Percentiles rank a stretch among this genome's conserved stretches.
Conservation (phyloP, 2,797 vertebrate genomes). For the Decapterus maruadsi region DNA sequence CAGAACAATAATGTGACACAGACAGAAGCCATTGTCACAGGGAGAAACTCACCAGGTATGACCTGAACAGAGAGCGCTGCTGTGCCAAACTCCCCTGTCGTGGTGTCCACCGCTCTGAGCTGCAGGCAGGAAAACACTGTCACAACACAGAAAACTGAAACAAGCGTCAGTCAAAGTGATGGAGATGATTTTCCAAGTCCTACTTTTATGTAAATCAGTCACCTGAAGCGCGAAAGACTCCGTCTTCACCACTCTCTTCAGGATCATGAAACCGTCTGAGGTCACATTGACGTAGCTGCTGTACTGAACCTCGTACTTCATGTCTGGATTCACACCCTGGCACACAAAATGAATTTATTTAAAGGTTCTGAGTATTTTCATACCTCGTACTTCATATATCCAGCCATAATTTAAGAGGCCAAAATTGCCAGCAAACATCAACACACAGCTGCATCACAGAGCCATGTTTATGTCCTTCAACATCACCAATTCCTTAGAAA, state of each 20-base stretch:
- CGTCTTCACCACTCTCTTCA: slow-evolving; percentile 81
- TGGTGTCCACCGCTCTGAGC: slow-evolving; percentile 81
- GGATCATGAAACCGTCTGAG: slow-evolving; percentile 88
- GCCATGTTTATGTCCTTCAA: no score
- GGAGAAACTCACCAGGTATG: slow-evolving; percentile 73
- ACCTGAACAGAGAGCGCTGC: slow-evolving; percentile 85
- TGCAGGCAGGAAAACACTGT: slow-evolving; percentile 34
- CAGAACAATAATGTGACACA: neutral
- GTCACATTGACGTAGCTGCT: slow-evolving; percentile 89
- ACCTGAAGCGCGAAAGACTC: slow-evolving; percentile 84
- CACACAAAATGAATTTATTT: neutral
- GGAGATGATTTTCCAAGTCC: no score
- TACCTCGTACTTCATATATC: no score
- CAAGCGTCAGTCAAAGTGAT: fast-evolving
- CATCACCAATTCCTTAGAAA: no score
- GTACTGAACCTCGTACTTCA: slow-evolving; percentile 88
- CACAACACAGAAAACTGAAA: neutral
- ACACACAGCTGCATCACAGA: no score
- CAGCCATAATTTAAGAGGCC: no score
- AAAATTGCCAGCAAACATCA: no score
- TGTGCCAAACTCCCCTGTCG: slow-evolving; percentile 83
- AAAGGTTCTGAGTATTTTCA: no score
- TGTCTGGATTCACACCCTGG: slow-evolving; percentile 90
- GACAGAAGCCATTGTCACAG: neutral
- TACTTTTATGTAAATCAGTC: neutral